These are phyloP conservation scores for Scelioninae gen. 2 DNA, from an alignment of 2,888 invertebrate genomes.

Conservation along the genomic window DNA sequence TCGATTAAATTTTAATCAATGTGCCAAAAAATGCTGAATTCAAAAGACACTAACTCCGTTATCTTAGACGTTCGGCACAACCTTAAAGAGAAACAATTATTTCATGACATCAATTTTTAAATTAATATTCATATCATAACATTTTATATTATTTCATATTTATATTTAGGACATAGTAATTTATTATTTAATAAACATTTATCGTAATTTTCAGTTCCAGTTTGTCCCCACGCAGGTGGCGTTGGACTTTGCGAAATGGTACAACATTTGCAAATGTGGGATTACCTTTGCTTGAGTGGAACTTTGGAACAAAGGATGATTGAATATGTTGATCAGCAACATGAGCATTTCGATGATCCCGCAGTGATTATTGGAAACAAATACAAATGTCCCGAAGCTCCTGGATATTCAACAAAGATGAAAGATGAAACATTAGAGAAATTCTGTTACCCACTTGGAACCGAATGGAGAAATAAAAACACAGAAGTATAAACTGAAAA, in stretches of 20 bases:
- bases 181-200: conserved; percentile 3
- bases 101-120: too few relatives aligned
- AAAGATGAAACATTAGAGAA: conserved; percentile 81
- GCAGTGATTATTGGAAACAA: conserved; percentile 82
- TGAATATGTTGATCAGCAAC: conserved; percentile 93
- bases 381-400: conserved; percentile 85
- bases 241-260: conserved; percentile 96
- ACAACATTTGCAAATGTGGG: conserved; percentile 93
- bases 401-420: conserved; percentile 91
- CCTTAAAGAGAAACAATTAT: too few relatives aligned
- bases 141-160: not conserved
- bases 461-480: conserved; percentile 80
- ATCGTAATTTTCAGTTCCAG: conserved; percentile 81
- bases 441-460: conserved; percentile 87
- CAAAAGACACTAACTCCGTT: too few relatives aligned
- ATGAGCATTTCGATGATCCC: conserved; percentile 90
- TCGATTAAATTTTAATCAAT: conserved; percentile 3
- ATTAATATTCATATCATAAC: too few relatives aligned
- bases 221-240: conserved; percentile 97
- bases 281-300: conserved; percentile 85
- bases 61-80: too few relatives aligned
- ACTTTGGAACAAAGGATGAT: conserved; percentile 84
- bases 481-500: conserved; percentile 1
- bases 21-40: too few relatives aligned
- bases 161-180: too few relatives aligned